Conservation (phyloP, 2,113 vertebrate genomes). For the Narcine bancroftii region DNA sequence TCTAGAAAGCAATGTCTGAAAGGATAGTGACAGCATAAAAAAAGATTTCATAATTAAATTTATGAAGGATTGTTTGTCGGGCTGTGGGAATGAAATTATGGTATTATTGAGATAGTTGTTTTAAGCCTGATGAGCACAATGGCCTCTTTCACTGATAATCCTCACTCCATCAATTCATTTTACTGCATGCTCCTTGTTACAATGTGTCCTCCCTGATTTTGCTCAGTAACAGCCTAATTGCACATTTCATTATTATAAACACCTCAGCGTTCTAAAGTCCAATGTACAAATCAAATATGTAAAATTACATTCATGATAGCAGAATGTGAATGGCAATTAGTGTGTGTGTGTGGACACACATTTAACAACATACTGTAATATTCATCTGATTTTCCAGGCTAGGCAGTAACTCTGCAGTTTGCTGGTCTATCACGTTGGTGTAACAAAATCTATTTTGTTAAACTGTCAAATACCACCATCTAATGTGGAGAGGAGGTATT, state of each 20-base stretch:
- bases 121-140: background rate
- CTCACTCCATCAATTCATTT: background rate
- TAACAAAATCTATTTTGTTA: background rate
- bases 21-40: background rate
- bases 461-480: slow-evolving; percentile 15
- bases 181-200: background rate
- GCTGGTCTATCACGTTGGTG: background rate
- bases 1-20: background rate
- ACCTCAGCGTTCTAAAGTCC: background rate
- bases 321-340: background rate
- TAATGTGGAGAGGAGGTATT: background rate
- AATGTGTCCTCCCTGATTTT: background rate
- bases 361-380: background rate
- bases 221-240: background rate
- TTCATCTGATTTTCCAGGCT: background rate
- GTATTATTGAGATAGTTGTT: background rate
- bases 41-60: no score
- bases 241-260: background rate
- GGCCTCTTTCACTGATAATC: background rate
- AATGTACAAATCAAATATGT: background rate
- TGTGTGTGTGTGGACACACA: background rate
- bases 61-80: background rate
- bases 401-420: background rate
- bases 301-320: background rate
- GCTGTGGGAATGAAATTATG: background rate